A percentile compares a stretch with the other conserved stretches of the same genome.
phyloP scores from a whole-genome alignment of 2,888 invertebrate genomes.

The Oeneis ivallda region DNA sequence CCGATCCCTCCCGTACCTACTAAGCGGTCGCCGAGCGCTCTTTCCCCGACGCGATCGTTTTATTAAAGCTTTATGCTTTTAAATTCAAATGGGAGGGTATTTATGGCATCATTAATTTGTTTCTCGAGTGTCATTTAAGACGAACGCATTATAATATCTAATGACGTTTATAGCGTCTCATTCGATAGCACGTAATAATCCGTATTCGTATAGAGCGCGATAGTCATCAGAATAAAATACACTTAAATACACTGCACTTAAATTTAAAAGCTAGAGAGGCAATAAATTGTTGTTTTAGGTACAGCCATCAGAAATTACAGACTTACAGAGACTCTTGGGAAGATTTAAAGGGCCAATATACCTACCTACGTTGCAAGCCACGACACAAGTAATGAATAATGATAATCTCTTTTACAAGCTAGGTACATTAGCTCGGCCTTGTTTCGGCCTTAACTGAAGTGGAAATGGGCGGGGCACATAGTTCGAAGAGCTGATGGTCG shows the following conservation, averaged over 20 bases:
- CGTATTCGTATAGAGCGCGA: constrained; percentile 36
- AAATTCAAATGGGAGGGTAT: constrained; percentile 40
- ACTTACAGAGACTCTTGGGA: constrained; percentile 23
- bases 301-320: constrained; percentile 27
- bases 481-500: too few species aligned
- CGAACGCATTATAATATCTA: constrained; percentile 39
- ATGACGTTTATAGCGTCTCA: constrained; percentile 35
- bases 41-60: constrained; percentile 50
- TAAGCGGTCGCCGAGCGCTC: constrained; percentile 52
- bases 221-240: constrained; percentile 35
- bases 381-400: constrained; percentile 24
- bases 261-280: constrained; percentile 34
- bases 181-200: constrained; percentile 37
- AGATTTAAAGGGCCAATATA: constrained; percentile 27
- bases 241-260: constrained; percentile 27
- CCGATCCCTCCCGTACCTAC: constrained; percentile 41
- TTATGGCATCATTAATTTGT: constrained; percentile 43
- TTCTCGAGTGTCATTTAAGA: constrained; percentile 35
- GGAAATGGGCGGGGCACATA: too few species aligned
- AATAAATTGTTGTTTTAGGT: constrained; percentile 35
- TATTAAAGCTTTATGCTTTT: constrained; percentile 41
- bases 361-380: constrained; percentile 17
- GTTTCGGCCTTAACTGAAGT: too few species aligned
- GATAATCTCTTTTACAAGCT: constrained; percentile 26
- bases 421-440: too few species aligned